Conservation (phyloP, 2,113 vertebrate species). For the Datnioides undecimradiatus region DNA sequence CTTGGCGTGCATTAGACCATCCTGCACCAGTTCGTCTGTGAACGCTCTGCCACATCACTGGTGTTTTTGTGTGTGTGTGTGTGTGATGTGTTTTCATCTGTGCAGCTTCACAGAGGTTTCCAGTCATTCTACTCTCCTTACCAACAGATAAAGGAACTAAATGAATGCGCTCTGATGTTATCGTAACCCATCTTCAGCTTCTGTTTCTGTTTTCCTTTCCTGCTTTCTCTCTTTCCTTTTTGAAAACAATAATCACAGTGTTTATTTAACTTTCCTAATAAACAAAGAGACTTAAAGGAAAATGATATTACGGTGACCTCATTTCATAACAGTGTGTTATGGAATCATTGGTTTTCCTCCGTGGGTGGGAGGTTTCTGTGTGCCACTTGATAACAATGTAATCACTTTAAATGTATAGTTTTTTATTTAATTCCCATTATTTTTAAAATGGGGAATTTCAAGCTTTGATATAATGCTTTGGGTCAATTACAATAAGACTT, state of each 20-base stretch:
- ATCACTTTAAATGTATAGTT: neutral
- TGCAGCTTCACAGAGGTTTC: conserved; percentile 65
- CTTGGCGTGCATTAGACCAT: neutral
- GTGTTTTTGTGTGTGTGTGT: neutral
- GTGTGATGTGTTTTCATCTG: conserved; percentile 55
- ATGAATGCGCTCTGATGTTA: conserved; percentile 63
- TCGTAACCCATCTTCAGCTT: conserved; percentile 54
- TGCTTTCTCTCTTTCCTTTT: conserved; percentile 17
- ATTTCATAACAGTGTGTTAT: conserved; percentile 3
- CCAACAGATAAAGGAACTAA: conserved; percentile 46
- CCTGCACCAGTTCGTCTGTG: conserved; percentile 23
- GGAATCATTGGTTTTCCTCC: conserved; percentile 21
- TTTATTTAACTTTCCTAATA: conserved; percentile 24
- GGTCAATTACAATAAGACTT: neutral
- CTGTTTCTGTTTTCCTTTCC: conserved; percentile 39
- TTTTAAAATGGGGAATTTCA: neutral
- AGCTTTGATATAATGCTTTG: neutral
- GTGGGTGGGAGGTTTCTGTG: conserved; percentile 9
- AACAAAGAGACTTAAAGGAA: conserved; percentile 7
- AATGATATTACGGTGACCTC: neutral
- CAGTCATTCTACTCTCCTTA: conserved; percentile 60
- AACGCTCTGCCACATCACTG: conserved; percentile 46
- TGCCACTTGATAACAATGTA: neutral
- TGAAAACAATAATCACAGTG: conserved; percentile 21
- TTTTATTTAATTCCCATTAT: neutral